phyloP scores from a whole-genome alignment of 2,888 invertebrate species.

The Drosophila seclusa region DNA sequence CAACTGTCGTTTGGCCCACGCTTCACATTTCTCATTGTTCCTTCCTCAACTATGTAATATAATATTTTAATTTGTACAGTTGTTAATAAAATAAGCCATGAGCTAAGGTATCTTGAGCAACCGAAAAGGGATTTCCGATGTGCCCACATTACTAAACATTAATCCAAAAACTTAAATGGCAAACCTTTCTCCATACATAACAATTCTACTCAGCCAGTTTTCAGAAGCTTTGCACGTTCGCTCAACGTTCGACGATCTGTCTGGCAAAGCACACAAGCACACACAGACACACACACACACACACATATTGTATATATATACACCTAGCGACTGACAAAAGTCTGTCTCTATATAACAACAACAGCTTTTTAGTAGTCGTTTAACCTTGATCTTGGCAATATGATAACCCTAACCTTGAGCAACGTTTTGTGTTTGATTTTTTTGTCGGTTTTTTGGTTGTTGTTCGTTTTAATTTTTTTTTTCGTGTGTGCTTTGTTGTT shows the following conservation, averaged over 20 bases:
- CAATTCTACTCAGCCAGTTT: constrained; percentile 47
- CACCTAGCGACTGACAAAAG: constrained; percentile 61
- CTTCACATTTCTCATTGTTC: not conserved
- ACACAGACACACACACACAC: constrained; percentile 25
- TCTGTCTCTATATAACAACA: constrained; percentile 55
- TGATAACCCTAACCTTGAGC: constrained; percentile 83
- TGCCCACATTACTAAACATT: constrained; percentile 6
- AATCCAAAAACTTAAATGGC: constrained; percentile 30
- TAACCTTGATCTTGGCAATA: constrained; percentile 83
- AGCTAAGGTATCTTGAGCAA: not conserved
- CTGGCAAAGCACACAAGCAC: constrained; percentile 48
- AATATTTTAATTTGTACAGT: not conserved
- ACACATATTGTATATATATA: constrained; percentile 14
- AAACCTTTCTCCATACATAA: constrained; percentile 32
- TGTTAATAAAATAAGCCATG: not conserved
- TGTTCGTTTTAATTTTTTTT: constrained; percentile 19
- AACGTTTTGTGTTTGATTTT: constrained; percentile 73
- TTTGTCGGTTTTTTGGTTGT: constrained; percentile 23
- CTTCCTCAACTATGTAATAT: not conserved
- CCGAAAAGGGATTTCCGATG: not conserved
- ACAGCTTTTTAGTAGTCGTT: constrained; percentile 42
- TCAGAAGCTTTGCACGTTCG: constrained; percentile 53
- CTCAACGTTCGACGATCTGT: constrained; percentile 72
- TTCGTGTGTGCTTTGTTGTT: constrained; percentile 16
- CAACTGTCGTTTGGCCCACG: not conserved